Evolutionary conservation across 2,888 invertebrate genomes (phyloP).

Genomic region (Dicroscelio sp.): DNA sequence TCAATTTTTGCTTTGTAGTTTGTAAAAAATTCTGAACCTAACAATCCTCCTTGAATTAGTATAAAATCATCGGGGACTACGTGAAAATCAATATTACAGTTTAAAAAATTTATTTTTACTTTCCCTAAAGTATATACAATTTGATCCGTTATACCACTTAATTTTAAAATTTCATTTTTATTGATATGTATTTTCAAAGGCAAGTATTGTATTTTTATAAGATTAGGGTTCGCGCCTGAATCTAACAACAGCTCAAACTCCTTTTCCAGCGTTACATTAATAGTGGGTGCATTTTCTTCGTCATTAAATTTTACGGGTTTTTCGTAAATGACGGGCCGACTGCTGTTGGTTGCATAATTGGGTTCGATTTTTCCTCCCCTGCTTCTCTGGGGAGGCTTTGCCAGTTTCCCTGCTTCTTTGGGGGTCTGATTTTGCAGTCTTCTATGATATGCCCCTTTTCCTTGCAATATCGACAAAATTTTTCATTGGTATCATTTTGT

Average conservation of each 20-base stretch:
- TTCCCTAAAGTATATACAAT: not conserved
- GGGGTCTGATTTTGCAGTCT: not conserved
- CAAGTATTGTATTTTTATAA: not conserved
- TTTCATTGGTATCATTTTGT: not conserved
- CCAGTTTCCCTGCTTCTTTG: not conserved
- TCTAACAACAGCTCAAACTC: not conserved
- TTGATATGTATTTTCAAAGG: not conserved
- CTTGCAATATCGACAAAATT: constrained; percentile 6
- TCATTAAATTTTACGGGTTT: not conserved
- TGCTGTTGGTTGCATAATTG: not conserved
- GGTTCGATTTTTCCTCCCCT: not conserved
- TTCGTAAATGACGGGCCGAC: not conserved
- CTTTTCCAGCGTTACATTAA: not conserved
- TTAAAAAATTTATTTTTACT: not conserved
- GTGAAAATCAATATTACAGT: not conserved
- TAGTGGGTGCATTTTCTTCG: not conserved
- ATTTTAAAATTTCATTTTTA: not conserved
- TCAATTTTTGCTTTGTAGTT: not conserved
- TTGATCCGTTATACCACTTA: not conserved
- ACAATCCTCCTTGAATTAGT: not conserved
- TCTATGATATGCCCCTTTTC: not conserved
- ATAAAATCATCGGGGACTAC: not conserved
- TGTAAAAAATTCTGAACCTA: constrained; percentile 20
- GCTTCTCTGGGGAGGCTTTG: not conserved
- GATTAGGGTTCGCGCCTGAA: not conserved